These are phyloP conservation scores for Entomobrya proxima DNA, from an alignment of 2,888 invertebrate genomes.

Conservation along the genomic window DNA sequence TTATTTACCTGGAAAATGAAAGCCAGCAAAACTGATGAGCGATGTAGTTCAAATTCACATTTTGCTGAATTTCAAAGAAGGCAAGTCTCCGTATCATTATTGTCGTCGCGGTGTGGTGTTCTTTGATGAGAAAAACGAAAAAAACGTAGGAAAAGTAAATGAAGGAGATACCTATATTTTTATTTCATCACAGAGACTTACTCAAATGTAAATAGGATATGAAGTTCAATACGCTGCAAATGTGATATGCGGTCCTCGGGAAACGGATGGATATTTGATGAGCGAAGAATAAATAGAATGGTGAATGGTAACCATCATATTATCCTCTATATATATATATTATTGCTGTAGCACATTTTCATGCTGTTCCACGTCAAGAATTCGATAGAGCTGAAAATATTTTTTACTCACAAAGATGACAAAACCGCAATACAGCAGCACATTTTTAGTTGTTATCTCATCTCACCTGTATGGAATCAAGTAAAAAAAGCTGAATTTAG, in stretches of 20 bases:
- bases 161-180: neutral
- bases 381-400: too few relatives aligned
- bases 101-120: neutral
- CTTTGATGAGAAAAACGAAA: neutral
- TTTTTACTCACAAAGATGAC: neutral
- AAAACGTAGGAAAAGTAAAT: neutral
- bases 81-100: neutral
- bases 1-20: neutral
- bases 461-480: conserved; percentile 37
- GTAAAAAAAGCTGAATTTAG: neutral
- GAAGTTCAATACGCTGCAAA: conserved; percentile 16
- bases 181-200: neutral
- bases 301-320: too few relatives aligned
- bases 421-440: neutral
- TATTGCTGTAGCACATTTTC: too few relatives aligned
- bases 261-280: conserved; percentile 16
- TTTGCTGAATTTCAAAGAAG: conserved; percentile 2
- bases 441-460: conserved; percentile 44
- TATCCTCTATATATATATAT: too few relatives aligned
- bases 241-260: neutral
- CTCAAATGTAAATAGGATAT: neutral
- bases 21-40: neutral
- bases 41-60: conserved; percentile 1
- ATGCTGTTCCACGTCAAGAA: too few relatives aligned
- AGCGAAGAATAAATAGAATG: conserved; percentile 4